These are phyloP conservation scores for Barypeithes pellucidus DNA, from an alignment of 2,888 invertebrate species.

Conservation along the genomic window DNA sequence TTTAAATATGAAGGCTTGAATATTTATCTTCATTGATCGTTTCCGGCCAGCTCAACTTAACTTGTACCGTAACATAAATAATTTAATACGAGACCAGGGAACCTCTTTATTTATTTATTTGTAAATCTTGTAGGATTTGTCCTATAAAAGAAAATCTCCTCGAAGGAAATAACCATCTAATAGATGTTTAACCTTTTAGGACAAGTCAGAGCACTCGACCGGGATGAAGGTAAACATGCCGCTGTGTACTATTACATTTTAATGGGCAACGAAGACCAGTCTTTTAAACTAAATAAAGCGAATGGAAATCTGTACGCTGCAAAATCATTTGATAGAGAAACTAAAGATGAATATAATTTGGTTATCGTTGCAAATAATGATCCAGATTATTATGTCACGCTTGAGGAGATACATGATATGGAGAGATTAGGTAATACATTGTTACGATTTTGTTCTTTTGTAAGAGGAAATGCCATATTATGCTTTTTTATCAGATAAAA, in stretches of 20 bases:
- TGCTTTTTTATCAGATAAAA: too few species aligned
- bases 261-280: conserved; percentile 83
- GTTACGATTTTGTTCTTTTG: conserved; percentile 7
- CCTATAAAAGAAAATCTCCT: too few species aligned
- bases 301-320: conserved; percentile 87
- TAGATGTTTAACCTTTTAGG: conserved; percentile 69
- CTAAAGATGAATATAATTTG: conserved; percentile 81
- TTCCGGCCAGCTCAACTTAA: background rate
- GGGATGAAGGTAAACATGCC: conserved; percentile 86
- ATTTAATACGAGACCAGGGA: background rate
- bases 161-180: too few species aligned
- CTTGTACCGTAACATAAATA: background rate
- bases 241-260: conserved; percentile 89
- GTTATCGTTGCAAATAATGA: conserved; percentile 89
- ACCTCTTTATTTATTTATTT: background rate
- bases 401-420: conserved; percentile 71
- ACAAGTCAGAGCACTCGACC: conserved; percentile 81
- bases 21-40: too few species aligned
- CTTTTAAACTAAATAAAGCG: conserved; percentile 85
- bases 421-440: conserved; percentile 63
- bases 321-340: conserved; percentile 87
- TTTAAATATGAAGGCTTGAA: too few species aligned
- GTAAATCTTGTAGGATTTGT: background rate
- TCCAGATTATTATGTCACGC: conserved; percentile 79
- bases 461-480: too few species aligned